Conservation (phyloP, 1,140 invertebrate genomes). For the Drosophila arizonae region DNA sequence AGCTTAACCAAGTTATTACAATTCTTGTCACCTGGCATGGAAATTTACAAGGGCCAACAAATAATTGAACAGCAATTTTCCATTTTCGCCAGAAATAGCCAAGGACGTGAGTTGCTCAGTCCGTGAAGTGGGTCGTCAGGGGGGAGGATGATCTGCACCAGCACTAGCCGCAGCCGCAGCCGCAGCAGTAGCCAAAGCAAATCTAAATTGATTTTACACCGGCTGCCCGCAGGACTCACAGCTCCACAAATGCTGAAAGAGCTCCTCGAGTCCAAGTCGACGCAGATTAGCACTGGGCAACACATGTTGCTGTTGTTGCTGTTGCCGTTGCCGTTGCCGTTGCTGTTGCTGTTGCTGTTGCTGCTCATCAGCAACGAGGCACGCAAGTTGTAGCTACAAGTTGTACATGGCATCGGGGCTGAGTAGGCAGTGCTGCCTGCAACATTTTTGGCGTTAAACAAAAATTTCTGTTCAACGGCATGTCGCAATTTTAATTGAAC, state of each 20-base stretch:
- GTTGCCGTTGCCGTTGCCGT: conserved; percentile 5
- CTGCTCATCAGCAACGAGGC: conserved; percentile 71
- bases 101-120: conserved; percentile 61
- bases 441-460: conserved; percentile 34
- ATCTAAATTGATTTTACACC: conserved; percentile 75
- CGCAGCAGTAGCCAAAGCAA: conserved; percentile 8
- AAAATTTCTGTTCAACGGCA: conserved; percentile 67
- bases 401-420: conserved; percentile 58
- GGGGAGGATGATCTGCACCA: neutral
- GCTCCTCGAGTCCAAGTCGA: conserved; percentile 22
- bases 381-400: conserved; percentile 76
- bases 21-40: conserved; percentile 72
- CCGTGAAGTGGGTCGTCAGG: neutral
- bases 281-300: conserved; percentile 70
- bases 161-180: too few species aligned
- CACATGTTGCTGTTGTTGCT: conserved; percentile 58
- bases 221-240: conserved; percentile 68
- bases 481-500: conserved; percentile 80
- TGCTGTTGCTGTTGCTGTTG: conserved; percentile 24
- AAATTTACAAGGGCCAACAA: conserved; percentile 73
- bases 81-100: conserved; percentile 75
- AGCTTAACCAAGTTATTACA: conserved; percentile 71
- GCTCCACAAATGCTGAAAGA: conserved; percentile 26
- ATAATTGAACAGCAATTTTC: conserved; percentile 81
- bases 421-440: conserved; percentile 9